These are phyloP conservation scores for Acrobasis suavella DNA, from an alignment of 2,888 invertebrate species.

Conservation along the genomic window DNA sequence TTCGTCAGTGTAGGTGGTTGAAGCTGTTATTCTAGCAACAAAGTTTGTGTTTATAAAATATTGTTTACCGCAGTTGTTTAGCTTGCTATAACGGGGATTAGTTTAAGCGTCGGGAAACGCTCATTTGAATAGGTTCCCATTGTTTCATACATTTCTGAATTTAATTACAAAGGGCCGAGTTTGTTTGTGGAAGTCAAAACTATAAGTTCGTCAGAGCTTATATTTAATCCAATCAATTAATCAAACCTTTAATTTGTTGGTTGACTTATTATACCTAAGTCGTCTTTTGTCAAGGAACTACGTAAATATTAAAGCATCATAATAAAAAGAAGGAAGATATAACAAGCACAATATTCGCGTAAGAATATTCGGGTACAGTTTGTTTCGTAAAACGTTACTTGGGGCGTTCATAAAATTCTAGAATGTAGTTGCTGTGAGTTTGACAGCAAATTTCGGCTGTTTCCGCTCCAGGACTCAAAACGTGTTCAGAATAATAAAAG, in stretches of 20 bases:
- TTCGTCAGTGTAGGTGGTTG: no score
- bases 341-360: no score
- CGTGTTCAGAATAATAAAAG: conserved; percentile 14
- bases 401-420: conserved; percentile 2
- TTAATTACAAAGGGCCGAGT: conserved; percentile 38
- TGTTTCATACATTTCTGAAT: conserved; percentile 36
- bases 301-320: no score
- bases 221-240: conserved; percentile 7
- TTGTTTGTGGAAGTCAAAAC: conserved; percentile 21
- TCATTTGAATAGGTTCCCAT: conserved; percentile 44
- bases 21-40: background rate
- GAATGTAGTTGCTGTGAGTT: conserved; percentile 12
- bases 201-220: background rate
- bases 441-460: conserved; percentile 11
- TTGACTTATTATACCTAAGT: no score
- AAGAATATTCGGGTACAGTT: background rate
- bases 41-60: conserved; percentile 1
- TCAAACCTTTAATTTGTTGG: no score
- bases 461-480: conserved; percentile 5
- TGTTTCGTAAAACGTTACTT: conserved; percentile 6
- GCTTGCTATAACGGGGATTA: conserved; percentile 30
- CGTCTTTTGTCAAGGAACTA: no score
- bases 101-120: conserved; percentile 26
- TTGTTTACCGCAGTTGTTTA: conserved; percentile 4
- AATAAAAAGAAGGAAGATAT: no score